A percentile compares a stretch with the other conserved stretches of the same genome.
These are phyloP conservation scores for Schizothorax lantsangensis DNA, from an alignment of 2,797 vertebrate genomes.

Conservation along the genomic window DNA sequence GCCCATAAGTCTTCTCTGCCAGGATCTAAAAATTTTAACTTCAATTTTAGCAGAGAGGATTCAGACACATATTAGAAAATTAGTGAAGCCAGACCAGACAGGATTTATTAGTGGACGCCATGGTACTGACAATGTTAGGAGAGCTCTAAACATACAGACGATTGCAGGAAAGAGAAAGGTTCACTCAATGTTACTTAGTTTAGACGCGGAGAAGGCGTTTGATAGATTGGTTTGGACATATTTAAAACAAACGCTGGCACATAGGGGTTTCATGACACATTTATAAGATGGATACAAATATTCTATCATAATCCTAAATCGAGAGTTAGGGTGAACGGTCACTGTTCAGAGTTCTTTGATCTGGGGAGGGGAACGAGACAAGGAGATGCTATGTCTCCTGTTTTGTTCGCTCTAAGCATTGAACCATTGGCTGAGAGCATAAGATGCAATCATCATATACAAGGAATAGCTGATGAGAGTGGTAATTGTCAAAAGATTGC, in stretches of 20 bases:
- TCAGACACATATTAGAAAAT: background rate
- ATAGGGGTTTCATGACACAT: conserved; percentile 29
- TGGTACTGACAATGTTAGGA: background rate
- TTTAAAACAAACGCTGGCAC: conserved; percentile 2
- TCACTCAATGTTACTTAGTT: conserved; percentile 42
- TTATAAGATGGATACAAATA: conserved; percentile 36
- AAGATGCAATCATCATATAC: conserved; percentile 23
- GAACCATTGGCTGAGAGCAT: conserved; percentile 48
- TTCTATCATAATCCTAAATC: conserved; percentile 48
- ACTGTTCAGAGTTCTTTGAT: conserved; percentile 47
- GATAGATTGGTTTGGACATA: conserved; percentile 8
- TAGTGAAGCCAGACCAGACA: conserved; percentile 21
- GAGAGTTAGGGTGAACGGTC: conserved; percentile 44
- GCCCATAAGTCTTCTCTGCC: background rate
- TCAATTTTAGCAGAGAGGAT: conserved; percentile 15
- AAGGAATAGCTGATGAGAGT: conserved; percentile 39
- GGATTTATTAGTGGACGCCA: conserved; percentile 1
- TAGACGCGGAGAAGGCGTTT: conserved; percentile 43
- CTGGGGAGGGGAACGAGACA: conserved; percentile 37
- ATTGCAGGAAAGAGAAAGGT: background rate
- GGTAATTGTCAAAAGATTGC: background rate
- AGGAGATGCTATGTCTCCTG: conserved; percentile 47
- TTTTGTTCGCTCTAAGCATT: conserved; percentile 45
- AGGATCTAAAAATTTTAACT: conserved; percentile 13
- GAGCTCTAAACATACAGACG: background rate